phyloP scores from a whole-genome alignment of 1,140 invertebrate genomes.

The Scaptomyza pallida region DNA sequence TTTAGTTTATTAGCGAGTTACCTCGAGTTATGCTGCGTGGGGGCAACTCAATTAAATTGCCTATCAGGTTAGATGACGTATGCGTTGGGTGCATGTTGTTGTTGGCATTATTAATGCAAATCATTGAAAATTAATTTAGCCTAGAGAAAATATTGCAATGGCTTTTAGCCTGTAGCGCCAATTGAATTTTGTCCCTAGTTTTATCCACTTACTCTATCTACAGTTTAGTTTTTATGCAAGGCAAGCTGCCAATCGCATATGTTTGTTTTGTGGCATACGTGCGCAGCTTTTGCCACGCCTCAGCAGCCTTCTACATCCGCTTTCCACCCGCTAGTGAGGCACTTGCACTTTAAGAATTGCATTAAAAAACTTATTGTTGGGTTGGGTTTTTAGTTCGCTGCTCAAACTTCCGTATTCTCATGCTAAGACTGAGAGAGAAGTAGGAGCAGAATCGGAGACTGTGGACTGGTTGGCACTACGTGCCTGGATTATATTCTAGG shows the following conservation, averaged over 20 bases:
- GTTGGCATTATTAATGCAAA: conserved; percentile 50
- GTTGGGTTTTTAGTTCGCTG: conserved; percentile 43
- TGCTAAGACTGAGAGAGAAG: conserved; percentile 4
- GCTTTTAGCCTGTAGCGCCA: conserved; percentile 32
- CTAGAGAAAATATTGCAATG: conserved; percentile 34
- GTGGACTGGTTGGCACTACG: conserved; percentile 39
- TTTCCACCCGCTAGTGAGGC: conserved; percentile 57
- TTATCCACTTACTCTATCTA: not conserved
- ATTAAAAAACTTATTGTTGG: conserved; percentile 57
- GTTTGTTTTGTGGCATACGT: conserved; percentile 26
- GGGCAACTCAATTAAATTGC: conserved; percentile 24
- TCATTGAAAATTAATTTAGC: conserved; percentile 52
- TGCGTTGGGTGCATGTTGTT: conserved; percentile 49
- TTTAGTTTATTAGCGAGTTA: conserved; percentile 3
- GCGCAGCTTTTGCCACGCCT: conserved; percentile 18
- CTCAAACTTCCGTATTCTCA: conserved; percentile 57
- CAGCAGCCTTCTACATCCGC: not conserved
- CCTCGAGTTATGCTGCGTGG: conserved; percentile 31
- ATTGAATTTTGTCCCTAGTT: conserved; percentile 53
- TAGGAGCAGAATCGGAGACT: not conserved
- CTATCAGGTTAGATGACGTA: conserved; percentile 15
- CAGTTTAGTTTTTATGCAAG: not conserved
- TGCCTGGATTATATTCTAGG: conserved; percentile 63
- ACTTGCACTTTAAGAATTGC: conserved; percentile 76
- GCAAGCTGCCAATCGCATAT: conserved; percentile 8